These are phyloP conservation scores for Phymastichus coffea DNA, from an alignment of 1,140 invertebrate genomes.

Conservation along the genomic window DNA sequence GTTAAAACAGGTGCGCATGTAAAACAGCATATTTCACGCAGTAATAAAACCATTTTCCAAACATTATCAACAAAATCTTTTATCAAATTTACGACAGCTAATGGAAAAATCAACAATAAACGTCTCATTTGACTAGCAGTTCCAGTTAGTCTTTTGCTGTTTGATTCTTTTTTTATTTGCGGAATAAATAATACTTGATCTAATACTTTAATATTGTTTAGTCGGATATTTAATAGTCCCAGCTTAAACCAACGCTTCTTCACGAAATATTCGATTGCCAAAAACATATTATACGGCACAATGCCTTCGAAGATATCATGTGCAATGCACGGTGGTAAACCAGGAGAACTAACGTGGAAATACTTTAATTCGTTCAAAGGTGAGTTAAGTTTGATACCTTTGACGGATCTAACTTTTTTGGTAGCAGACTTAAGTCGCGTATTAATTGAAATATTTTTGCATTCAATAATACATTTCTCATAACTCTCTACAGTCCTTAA, in stretches of 20 bases:
- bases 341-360: too few relatives aligned
- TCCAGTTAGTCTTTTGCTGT: constrained; percentile 1
- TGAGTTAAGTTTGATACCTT: constrained; percentile 19
- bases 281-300: too few relatives aligned
- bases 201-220: too few relatives aligned
- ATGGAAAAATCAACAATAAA: constrained; percentile 1
- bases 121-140: background rate
- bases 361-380: constrained; percentile 18
- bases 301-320: too few relatives aligned
- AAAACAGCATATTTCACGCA: too few relatives aligned
- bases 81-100: background rate
- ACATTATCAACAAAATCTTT: constrained; percentile 1
- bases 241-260: too few relatives aligned
- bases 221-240: constrained; percentile 4
- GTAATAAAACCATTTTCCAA: background rate
- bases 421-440: too few relatives aligned
- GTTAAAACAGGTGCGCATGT: constrained; percentile 4
- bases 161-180: background rate
- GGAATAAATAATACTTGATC: constrained; percentile 1
- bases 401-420: too few relatives aligned
- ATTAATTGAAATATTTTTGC: too few relatives aligned
- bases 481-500: constrained; percentile 19
- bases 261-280: constrained; percentile 22
- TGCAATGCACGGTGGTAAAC: too few relatives aligned
- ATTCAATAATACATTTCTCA: background rate